Evolutionary conservation across 2,113 vertebrate genomes (phyloP).

Genomic region (Halichoeres trimaculatus): DNA sequence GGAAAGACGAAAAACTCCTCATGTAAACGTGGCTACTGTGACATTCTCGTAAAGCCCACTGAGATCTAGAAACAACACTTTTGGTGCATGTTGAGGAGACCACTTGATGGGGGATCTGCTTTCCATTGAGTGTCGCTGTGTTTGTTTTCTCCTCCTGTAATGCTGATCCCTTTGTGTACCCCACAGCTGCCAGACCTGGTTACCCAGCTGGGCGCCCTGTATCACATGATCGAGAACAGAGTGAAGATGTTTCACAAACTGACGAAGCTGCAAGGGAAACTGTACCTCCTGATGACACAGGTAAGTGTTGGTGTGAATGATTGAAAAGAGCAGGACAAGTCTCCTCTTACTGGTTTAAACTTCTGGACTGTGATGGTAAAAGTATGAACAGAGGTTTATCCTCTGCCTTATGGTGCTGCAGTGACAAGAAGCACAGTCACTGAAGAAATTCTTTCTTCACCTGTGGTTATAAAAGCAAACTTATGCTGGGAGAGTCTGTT

Average conservation of each 20-base stretch:
- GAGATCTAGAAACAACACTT: not conserved
- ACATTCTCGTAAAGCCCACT: not conserved
- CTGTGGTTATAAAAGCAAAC: too few relatives aligned
- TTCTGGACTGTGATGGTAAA: not conserved
- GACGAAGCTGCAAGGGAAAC: constrained; percentile 93
- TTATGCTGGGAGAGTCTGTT: too few relatives aligned
- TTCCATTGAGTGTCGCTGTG: not conserved
- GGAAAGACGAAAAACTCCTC: too few relatives aligned
- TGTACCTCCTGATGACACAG: constrained; percentile 92
- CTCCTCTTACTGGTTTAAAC: not conserved
- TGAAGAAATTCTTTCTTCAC: not conserved
- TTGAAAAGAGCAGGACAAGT: not conserved
- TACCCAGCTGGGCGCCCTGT: constrained; percentile 90
- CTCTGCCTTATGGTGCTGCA: not conserved
- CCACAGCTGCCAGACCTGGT: constrained; percentile 92
- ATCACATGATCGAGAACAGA: constrained; percentile 96
- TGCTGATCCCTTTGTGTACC: constrained; percentile 33
- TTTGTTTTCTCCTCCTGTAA: constrained; percentile 1
- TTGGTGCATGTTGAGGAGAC: not conserved
- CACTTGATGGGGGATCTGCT: not conserved
- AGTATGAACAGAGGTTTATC: not conserved
- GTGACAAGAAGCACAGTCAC: not conserved
- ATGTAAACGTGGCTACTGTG: too few relatives aligned
- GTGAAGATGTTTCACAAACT: constrained; percentile 95
- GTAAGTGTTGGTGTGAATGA: constrained; percentile 70